Conservation (phyloP, 2,113 vertebrate genomes). For the Gasterosteus aculeatus region DNA sequence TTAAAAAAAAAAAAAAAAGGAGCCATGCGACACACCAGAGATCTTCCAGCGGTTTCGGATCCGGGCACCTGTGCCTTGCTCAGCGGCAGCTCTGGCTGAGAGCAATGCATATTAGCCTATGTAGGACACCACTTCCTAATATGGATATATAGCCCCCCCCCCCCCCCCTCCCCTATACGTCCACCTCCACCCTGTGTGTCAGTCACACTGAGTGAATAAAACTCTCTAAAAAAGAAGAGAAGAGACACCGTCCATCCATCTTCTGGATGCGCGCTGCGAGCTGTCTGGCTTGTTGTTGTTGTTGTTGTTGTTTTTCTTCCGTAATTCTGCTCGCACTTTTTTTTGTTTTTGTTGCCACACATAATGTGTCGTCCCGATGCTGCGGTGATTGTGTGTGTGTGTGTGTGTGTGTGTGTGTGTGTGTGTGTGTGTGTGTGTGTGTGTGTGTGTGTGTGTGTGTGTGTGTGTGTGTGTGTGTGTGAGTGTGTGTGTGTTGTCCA, state of each 20-base stretch:
- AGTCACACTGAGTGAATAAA: slow-evolving; percentile 54
- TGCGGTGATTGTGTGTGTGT: not conserved
- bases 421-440: slow-evolving; percentile 1
- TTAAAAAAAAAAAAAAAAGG: slow-evolving; percentile 26
- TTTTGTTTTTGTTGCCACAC: not conserved
- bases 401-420: not conserved
- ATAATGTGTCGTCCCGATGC: slow-evolving; percentile 16
- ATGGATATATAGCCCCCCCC: slow-evolving; percentile 55
- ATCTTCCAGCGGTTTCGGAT: slow-evolving; percentile 61
- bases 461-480: not conserved
- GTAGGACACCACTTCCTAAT: slow-evolving; percentile 82
- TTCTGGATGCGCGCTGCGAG: not conserved
- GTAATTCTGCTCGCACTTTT: slow-evolving; percentile 4
- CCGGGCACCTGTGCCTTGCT: slow-evolving; percentile 71
- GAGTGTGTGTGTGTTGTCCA: not conserved
- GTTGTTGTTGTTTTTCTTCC: not conserved
- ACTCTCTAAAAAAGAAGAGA: slow-evolving; percentile 3
- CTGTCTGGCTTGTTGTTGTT: no score
- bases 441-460: not conserved
- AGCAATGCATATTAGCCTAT: slow-evolving; percentile 53
- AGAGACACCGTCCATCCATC: slow-evolving; percentile 5
- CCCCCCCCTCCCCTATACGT: slow-evolving; percentile 15
- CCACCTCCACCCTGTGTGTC: slow-evolving; percentile 52
- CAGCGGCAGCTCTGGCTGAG: slow-evolving; percentile 46
- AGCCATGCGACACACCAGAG: slow-evolving; percentile 36